Percentiles rank a stretch among this genome's conserved stretches.
Evolutionary conservation across 2,888 invertebrate species (phyloP).

Genomic region (Fragum whitleyi): DNA sequence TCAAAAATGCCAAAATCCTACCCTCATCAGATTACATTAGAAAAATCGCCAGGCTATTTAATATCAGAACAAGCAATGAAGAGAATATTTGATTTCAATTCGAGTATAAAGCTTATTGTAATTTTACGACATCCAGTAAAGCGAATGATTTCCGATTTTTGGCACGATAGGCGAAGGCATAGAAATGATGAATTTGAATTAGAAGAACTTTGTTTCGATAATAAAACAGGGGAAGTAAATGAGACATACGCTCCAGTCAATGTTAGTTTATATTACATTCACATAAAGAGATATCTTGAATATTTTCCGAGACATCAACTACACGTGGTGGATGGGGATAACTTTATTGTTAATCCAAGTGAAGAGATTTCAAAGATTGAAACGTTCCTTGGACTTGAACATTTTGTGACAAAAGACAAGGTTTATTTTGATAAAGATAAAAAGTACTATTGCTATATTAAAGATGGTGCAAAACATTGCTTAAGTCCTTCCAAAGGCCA

Average conservation of each 20-base stretch:
- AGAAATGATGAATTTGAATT: no score
- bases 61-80: constrained; percentile 93
- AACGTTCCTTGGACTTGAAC: constrained; percentile 73
- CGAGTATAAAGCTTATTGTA: constrained; percentile 91
- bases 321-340: constrained; percentile 84
- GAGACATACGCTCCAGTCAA: neutral
- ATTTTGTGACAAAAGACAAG: constrained; percentile 87
- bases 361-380: constrained; percentile 75
- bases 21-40: neutral
- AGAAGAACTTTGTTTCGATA: neutral
- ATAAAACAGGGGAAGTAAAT: neutral
- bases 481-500: neutral
- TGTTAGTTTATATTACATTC: constrained; percentile 89
- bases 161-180: no score
- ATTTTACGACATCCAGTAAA: no score
- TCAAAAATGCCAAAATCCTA: neutral
- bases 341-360: constrained; percentile 74
- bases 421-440: constrained; percentile 98
- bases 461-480: constrained; percentile 88
- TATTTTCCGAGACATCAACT: no score
- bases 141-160: no score
- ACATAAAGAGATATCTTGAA: constrained; percentile 86
- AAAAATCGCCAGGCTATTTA: neutral
- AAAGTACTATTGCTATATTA: constrained; percentile 94
- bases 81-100: constrained; percentile 96